phyloP scores from a whole-genome alignment of 2,113 vertebrate genomes.

The Rhinogobius similis region DNA sequence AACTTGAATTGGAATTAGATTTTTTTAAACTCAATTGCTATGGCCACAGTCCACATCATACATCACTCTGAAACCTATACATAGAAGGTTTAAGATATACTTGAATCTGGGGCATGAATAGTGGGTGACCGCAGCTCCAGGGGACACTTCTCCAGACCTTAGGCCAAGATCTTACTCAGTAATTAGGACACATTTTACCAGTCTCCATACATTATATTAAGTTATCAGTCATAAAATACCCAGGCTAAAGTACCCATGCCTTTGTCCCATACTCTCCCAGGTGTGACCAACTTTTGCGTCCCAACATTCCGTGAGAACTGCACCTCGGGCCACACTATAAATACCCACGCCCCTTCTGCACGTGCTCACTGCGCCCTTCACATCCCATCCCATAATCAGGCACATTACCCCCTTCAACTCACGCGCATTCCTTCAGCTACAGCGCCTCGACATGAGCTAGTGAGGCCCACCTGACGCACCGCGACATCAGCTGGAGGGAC shows the following conservation, averaged over 20 bases:
- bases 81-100: no score
- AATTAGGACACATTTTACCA: no score
- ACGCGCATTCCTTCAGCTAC: slow-evolving; percentile 27
- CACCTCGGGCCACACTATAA: slow-evolving; percentile 33
- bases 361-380: not conserved
- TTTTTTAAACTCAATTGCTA: no score
- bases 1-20: no score
- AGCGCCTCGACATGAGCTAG: slow-evolving; percentile 16
- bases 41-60: no score
- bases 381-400: not conserved
- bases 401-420: not conserved
- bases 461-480: slow-evolving; percentile 41
- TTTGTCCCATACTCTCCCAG: slow-evolving; percentile 7
- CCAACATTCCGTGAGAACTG: slow-evolving; percentile 11
- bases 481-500: slow-evolving; percentile 34
- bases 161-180: no score
- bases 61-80: no score
- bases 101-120: no score
- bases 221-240: not conserved
- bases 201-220: not conserved
- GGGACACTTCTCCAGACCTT: no score
- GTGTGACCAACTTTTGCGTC: slow-evolving; percentile 26
- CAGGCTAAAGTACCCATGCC: not conserved
- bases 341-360: slow-evolving; percentile 12
- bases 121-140: no score